phyloP scores from a whole-genome alignment of 1,140 invertebrate genomes.

The Ptiloglossa arizonensis region DNA sequence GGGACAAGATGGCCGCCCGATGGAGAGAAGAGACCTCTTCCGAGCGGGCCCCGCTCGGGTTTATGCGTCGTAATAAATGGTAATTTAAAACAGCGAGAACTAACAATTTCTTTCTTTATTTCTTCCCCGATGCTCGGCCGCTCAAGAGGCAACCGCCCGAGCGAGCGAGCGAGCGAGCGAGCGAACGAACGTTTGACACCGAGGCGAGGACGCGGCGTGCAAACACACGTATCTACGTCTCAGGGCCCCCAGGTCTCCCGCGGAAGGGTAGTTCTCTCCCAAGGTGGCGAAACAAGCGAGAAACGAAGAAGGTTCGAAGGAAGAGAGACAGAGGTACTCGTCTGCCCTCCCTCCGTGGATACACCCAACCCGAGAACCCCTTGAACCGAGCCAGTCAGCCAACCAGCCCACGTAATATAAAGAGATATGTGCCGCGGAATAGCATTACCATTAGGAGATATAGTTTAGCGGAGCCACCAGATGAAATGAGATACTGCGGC shows the following conservation, averaged over 20 bases:
- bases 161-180: slow-evolving; percentile 2
- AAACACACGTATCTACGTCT: slow-evolving; percentile 55
- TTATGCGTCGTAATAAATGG: slow-evolving; percentile 82
- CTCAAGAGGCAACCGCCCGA: slow-evolving; percentile 42
- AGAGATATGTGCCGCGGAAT: slow-evolving; percentile 81
- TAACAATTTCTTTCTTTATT: slow-evolving; percentile 82
- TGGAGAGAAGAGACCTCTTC: slow-evolving; percentile 72
- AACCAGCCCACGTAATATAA: slow-evolving; percentile 78
- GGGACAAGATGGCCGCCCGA: slow-evolving; percentile 80
- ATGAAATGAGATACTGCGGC: slow-evolving; percentile 82
- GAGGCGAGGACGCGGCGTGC: slow-evolving; percentile 27
- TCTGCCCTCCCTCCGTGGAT: slow-evolving; percentile 60
- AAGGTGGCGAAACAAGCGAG: slow-evolving; percentile 54
- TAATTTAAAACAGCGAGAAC: slow-evolving; percentile 83
- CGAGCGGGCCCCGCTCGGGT: slow-evolving; percentile 69
- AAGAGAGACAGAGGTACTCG: slow-evolving; percentile 52
- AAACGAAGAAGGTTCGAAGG: slow-evolving; percentile 33
- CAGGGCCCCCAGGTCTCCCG: neutral
- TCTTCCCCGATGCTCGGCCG: slow-evolving; percentile 67
- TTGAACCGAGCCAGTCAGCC: slow-evolving; percentile 72
- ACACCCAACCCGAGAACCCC: slow-evolving; percentile 66
- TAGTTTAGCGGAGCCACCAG: slow-evolving; percentile 80
- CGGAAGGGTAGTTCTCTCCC: slow-evolving; percentile 57
- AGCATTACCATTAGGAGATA: slow-evolving; percentile 82
- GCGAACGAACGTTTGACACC: neutral